A percentile compares a stretch with the other conserved stretches of the same genome.
Conservation (phyloP, 2,797 vertebrate species). For the Mormyrops boulengeri region DNA sequence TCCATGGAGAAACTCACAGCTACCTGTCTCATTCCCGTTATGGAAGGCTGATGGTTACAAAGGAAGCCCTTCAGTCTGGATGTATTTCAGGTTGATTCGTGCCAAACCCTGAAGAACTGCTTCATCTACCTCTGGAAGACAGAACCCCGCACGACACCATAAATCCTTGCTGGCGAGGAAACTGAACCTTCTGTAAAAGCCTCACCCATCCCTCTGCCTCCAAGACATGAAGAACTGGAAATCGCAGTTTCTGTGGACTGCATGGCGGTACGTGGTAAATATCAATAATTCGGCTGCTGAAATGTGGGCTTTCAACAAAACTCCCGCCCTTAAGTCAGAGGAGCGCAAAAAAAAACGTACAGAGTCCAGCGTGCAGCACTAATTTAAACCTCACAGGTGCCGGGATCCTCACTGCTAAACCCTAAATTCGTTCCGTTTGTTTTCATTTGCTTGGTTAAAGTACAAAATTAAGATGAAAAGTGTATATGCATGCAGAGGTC, state of each 20-base stretch:
- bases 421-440: slow-evolving; percentile 26
- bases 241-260: not conserved
- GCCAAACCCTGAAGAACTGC: not conserved
- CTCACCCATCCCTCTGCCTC: not conserved
- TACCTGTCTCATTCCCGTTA: slow-evolving; percentile 2
- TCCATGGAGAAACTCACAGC: not conserved
- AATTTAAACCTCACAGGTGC: not conserved
- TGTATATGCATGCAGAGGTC: not conserved
- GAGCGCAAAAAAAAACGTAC: not conserved
- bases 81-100: not conserved
- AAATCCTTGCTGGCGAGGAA: not conserved
- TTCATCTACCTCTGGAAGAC: not conserved
- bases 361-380: not conserved
- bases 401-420: slow-evolving; percentile 46
- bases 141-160: not conserved
- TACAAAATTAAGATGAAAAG: not conserved
- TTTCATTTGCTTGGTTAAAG: not conserved
- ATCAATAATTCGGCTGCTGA: not conserved
- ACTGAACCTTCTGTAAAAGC: not conserved
- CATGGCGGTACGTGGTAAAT: not conserved
- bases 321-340: not conserved
- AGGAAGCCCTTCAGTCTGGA: not conserved
- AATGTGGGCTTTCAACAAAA: not conserved
- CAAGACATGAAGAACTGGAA: not conserved
- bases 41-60: not conserved